Evolutionary conservation across 2,797 vertebrate species (phyloP).

Genomic region (Gymnoscopelus braueri): DNA sequence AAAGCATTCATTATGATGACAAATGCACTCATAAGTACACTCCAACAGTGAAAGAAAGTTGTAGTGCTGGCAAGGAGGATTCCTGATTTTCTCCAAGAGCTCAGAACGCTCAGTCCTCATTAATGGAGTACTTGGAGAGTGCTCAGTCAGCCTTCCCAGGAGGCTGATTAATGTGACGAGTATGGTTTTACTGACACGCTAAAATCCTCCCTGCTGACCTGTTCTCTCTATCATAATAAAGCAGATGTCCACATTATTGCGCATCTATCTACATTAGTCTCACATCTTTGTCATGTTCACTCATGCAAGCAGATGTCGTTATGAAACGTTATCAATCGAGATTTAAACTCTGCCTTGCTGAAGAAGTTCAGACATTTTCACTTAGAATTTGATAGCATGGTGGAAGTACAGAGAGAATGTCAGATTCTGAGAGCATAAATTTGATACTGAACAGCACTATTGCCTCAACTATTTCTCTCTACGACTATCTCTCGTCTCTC

Average conservation of each 20-base stretch:
- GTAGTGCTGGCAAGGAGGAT: slow-evolving; percentile 35
- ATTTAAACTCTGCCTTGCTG: slow-evolving; percentile 4
- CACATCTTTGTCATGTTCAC: slow-evolving; percentile 11
- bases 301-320: slow-evolving; percentile 12
- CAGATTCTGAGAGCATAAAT: no score
- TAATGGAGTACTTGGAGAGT: slow-evolving; percentile 4
- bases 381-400: neutral
- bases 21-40: neutral
- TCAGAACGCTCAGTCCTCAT: slow-evolving; percentile 38
- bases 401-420: no score
- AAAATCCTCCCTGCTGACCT: slow-evolving; percentile 42
- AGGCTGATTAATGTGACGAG: slow-evolving; percentile 55
- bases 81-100: slow-evolving; percentile 51
- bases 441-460: no score
- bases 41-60: neutral
- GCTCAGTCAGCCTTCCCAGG: slow-evolving; percentile 7
- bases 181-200: slow-evolving; percentile 45
- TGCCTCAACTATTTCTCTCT: no score
- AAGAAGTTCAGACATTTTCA: neutral
- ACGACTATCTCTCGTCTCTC: no score
- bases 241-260: slow-evolving; percentile 39
- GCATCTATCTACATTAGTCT: slow-evolving; percentile 14
- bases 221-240: slow-evolving; percentile 24
- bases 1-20: slow-evolving; percentile 8
- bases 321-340: slow-evolving; percentile 26